Percentiles rank a stretch among this genome's conserved stretches.
These are phyloP conservation scores for Hormaphis cornu DNA, from an alignment of 1,140 invertebrate species.

Conservation along the genomic window DNA sequence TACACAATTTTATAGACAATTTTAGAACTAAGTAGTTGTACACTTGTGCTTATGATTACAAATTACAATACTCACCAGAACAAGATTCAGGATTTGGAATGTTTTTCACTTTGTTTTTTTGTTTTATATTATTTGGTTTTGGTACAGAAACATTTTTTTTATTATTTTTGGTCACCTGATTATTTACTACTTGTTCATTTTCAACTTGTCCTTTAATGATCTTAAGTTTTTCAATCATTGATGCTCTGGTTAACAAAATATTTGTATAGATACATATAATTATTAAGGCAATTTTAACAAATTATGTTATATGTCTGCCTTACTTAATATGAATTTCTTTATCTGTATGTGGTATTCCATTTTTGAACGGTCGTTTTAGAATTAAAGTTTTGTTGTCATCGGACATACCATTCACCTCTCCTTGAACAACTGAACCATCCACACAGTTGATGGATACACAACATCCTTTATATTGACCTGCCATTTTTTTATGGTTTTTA, in stretches of 20 bases:
- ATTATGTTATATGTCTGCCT: background rate
- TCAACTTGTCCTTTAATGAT: constrained; percentile 41
- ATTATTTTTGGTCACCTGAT: background rate
- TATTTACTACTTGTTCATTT: constrained; percentile 37
- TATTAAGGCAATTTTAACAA: background rate
- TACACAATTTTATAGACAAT: no score
- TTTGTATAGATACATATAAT: no score
- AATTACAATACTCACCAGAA: no score
- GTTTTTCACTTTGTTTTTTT: constrained; percentile 29
- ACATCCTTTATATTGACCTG: constrained; percentile 60
- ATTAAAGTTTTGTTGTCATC: constrained; percentile 54
- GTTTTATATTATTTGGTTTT: constrained; percentile 4
- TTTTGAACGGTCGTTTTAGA: constrained; percentile 65
- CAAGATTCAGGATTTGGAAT: constrained; percentile 36
- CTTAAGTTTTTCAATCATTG: constrained; percentile 33
- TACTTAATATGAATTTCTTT: constrained; percentile 51
- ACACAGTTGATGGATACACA: constrained; percentile 68
- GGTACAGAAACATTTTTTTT: background rate
- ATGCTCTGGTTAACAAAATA: background rate
- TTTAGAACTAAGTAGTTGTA: no score
- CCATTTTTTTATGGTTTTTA: constrained; percentile 45
- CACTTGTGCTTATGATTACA: no score
- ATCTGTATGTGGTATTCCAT: constrained; percentile 61
- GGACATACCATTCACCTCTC: constrained; percentile 64
- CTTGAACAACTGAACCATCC: constrained; percentile 64